Evolutionary conservation across 2,113 vertebrate genomes (phyloP).

Genomic region (Oreochromis aureus): DNA sequence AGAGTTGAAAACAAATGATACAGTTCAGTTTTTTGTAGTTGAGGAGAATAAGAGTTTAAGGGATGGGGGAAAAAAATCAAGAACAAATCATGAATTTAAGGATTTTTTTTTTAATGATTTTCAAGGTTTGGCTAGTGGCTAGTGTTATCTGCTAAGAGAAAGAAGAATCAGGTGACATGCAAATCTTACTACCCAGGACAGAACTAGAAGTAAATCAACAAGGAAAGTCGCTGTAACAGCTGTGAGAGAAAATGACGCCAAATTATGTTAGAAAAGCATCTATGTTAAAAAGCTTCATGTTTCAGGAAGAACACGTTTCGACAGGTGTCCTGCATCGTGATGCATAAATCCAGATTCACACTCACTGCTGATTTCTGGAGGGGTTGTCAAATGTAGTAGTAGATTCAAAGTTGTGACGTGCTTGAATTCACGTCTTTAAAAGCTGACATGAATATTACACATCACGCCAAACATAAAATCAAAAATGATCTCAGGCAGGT

Average conservation of each 20-base stretch:
- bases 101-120: neutral
- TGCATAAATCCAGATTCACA: neutral
- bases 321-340: neutral
- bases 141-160: slow-evolving; percentile 2
- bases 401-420: neutral
- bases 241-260: slow-evolving; percentile 21
- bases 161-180: slow-evolving; percentile 73
- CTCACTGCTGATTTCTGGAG: neutral
- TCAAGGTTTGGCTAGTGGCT: slow-evolving; percentile 17
- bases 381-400: neutral
- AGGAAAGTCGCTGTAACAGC: neutral
- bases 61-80: neutral
- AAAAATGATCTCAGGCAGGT: neutral
- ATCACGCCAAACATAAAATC: neutral
- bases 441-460: neutral
- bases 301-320: slow-evolving; percentile 42
- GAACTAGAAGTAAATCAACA: neutral
- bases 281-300: slow-evolving; percentile 7
- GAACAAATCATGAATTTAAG: neutral
- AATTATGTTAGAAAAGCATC: slow-evolving; percentile 31
- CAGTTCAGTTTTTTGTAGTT: neutral
- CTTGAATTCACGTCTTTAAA: neutral
- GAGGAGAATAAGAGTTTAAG: neutral
- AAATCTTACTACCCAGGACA: slow-evolving; percentile 51
- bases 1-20: neutral